phyloP scores from a whole-genome alignment of 2,797 vertebrate genomes.

The Catharus ustulatus region DNA sequence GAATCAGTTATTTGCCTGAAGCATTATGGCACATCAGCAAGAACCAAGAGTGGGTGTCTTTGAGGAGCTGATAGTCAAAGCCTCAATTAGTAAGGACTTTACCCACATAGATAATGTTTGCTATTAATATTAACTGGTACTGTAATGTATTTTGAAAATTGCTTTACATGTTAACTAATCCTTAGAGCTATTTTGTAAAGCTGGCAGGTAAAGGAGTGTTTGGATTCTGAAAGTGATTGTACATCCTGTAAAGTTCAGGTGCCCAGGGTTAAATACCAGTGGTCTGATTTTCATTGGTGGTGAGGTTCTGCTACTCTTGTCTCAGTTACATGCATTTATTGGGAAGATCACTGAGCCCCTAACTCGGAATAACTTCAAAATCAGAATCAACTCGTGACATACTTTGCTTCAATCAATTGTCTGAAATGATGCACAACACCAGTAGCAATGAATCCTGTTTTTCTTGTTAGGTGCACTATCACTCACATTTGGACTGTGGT shows the following conservation, averaged over 20 bases:
- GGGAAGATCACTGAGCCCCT: background rate
- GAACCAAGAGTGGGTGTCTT: constrained; percentile 34
- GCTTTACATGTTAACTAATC: background rate
- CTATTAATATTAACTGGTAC: background rate
- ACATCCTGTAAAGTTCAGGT: background rate
- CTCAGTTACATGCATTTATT: background rate
- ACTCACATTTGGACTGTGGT: background rate
- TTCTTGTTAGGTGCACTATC: background rate
- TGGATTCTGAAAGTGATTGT: background rate
- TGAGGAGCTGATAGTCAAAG: constrained; percentile 8
- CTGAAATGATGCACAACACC: background rate
- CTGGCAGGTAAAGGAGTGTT: background rate
- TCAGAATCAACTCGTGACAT: background rate
- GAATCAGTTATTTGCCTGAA: constrained; percentile 26
- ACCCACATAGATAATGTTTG: background rate
- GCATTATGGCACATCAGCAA: background rate
- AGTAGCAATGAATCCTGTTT: background rate
- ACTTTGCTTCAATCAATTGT: background rate
- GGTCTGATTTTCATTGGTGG: background rate
- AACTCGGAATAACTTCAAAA: background rate
- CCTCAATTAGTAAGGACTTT: constrained; percentile 25
- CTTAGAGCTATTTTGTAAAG: background rate
- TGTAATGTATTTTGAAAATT: background rate
- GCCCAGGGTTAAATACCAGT: background rate
- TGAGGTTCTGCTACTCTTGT: background rate